Percentiles rank a stretch among this genome's conserved stretches.
phyloP scores from a whole-genome alignment of 1,140 invertebrate genomes.

The Brachionus plicatilis region DNA sequence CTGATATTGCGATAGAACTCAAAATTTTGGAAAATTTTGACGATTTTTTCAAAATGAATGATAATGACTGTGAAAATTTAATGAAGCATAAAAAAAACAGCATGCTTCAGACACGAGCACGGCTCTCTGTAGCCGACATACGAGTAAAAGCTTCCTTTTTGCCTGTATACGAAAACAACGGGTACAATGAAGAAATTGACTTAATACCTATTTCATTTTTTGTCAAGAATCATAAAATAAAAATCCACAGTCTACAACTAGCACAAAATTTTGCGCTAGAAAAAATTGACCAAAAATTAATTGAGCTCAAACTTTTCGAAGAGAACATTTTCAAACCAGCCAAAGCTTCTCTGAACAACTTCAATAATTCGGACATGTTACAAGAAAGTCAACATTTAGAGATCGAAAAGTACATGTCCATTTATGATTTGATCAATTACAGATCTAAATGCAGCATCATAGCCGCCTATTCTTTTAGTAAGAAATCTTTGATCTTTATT shows the following conservation, averaged over 20 bases:
- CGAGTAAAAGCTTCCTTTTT: neutral
- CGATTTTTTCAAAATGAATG: neutral
- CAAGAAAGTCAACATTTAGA: constrained; percentile 29
- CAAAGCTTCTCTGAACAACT: neutral
- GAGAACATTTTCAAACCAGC: neutral
- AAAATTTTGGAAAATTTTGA: constrained; percentile 32
- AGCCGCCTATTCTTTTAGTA: neutral
- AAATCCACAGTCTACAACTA: constrained; percentile 3
- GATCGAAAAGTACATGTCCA: constrained; percentile 33
- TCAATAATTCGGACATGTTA: neutral
- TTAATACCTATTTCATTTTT: constrained; percentile 29
- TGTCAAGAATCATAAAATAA: constrained; percentile 5
- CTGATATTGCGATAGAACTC: neutral
- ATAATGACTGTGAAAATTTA: neutral
- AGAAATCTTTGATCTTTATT: neutral
- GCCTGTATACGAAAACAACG: neutral
- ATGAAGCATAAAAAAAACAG: neutral
- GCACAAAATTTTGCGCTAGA: neutral
- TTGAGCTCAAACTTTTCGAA: constrained; percentile 21
- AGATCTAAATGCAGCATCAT: neutral
- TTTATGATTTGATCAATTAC: neutral
- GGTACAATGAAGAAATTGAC: constrained; percentile 3
- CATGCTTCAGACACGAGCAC: neutral
- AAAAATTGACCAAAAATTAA: neutral
- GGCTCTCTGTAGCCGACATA: neutral